Evolutionary conservation across 2,113 vertebrate species (phyloP), one percentile per base, ranked within the genome.

Genomic region (Eolophus roseicapilla): DNA sequence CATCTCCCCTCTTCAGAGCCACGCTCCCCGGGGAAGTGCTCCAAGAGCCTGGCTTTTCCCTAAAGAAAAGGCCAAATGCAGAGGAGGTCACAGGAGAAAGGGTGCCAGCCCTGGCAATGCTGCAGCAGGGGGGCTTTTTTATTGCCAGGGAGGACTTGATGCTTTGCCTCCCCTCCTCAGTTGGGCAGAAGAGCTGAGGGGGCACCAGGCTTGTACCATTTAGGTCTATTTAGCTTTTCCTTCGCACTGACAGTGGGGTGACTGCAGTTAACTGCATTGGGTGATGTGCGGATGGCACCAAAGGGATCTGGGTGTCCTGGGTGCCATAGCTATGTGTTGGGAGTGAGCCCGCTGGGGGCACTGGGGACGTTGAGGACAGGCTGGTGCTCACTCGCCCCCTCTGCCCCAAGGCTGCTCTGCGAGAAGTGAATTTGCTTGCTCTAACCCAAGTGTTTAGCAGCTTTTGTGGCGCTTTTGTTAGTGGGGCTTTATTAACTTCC

Each of bases 11-110:
- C 25, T 3, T 2, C 9, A 0, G 62, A 17, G 57, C 74, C 47
- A 10, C 3, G 2, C 3, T 70, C 31, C 50, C 65, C 0, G 0
- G 79, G 65, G 47, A 80, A 74, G 46, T 0, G 1, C 68, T 82
- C 73, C 20, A 20, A 11, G 49, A 44, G 52, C 59, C 47, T 0
- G 0, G 21, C 2, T 49, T 65, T 41, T 64, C 90, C 87, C 33
- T 4, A 13, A 49, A 69, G 35, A 65, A 67, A 20, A n/a, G 33
- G 63, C 9, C 15, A 85, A 82, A 19, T 1, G 21, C 18, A 2
- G 17, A 53, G n/a, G 33, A 17, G 21, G 14, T 7, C 2, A 0
- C 1, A 2, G 29, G 41, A 11, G 3, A 39, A 81, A 46, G 2
- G 44, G 3, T 86, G 87, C 33, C 35, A 2, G 1, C 25, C 16